These are phyloP conservation scores for Xylocopa sonorina DNA, from an alignment of 1,140 invertebrate species.

Conservation along the genomic window DNA sequence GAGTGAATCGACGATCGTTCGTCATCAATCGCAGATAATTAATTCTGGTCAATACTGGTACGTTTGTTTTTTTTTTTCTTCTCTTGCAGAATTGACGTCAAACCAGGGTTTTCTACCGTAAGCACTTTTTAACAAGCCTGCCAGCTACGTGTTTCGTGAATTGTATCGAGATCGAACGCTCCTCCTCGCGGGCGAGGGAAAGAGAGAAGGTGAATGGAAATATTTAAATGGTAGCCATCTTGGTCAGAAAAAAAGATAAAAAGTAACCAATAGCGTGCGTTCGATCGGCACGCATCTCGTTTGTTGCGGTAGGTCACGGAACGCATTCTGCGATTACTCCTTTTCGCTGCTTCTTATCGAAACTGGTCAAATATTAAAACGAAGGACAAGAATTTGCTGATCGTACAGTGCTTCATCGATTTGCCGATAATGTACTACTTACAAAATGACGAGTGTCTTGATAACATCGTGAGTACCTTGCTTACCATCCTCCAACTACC, in stretches of 20 bases:
- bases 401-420: neutral
- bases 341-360: neutral
- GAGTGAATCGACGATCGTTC: conserved; percentile 2
- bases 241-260: neutral
- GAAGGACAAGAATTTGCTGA: neutral
- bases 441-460: no score
- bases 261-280: neutral
- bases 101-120: conserved; percentile 23
- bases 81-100: conserved; percentile 61
- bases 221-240: neutral
- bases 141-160: neutral
- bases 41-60: conserved; percentile 24
- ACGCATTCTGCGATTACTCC: no score
- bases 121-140: conserved; percentile 15
- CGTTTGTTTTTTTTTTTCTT: no score
- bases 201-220: no score
- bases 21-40: conserved; percentile 37
- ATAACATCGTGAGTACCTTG: neutral
- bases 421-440: neutral
- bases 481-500: neutral
- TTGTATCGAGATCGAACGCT: neutral
- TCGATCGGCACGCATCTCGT: neutral
- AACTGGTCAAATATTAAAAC: neutral
- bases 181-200: neutral
- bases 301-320: conserved; percentile 19